Conservation (phyloP, 2,888 invertebrate species). For the Epinotia ramella region DNA sequence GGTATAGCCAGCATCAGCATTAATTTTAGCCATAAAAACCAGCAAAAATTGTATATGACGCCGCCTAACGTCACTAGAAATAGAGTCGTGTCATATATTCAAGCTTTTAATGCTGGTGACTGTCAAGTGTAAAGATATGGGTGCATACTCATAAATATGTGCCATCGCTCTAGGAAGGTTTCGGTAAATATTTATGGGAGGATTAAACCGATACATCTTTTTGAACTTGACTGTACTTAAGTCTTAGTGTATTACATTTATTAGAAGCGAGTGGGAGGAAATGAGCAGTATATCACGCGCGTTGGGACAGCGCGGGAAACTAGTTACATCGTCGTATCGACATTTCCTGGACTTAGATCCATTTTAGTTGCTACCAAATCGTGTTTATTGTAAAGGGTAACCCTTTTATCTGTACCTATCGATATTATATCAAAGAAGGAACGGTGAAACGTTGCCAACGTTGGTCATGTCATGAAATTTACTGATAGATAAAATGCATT, state of each 20-base stretch:
- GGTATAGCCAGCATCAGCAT: too few species aligned
- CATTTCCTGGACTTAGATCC: constrained; percentile 45
- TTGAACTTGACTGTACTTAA: neutral
- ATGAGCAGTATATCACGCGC: constrained; percentile 58
- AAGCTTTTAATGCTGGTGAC: too few species aligned
- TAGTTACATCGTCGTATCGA: constrained; percentile 51
- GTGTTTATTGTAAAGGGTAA: constrained; percentile 2
- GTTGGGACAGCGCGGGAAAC: constrained; percentile 54
- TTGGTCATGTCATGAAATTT: neutral
- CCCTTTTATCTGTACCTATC: neutral
- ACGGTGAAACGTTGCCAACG: neutral
- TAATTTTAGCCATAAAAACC: too few species aligned
- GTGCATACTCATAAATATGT: too few species aligned
- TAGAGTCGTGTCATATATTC: too few species aligned
- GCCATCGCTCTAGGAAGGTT: too few species aligned
- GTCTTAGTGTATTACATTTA: constrained; percentile 10
- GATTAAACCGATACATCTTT: too few species aligned
- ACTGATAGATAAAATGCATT: neutral
- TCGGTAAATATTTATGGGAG: too few species aligned
- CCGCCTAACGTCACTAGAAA: too few species aligned
- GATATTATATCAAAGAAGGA: neutral
- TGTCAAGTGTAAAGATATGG: too few species aligned
- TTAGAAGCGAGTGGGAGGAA: constrained; percentile 54
- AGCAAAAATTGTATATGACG: too few species aligned
- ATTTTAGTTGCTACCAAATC: constrained; percentile 13